Evolutionary conservation across 1,140 invertebrate genomes (phyloP), one percentile per base, ranked within the genome.

Genomic region (Lordiphosa stackelbergi): DNA sequence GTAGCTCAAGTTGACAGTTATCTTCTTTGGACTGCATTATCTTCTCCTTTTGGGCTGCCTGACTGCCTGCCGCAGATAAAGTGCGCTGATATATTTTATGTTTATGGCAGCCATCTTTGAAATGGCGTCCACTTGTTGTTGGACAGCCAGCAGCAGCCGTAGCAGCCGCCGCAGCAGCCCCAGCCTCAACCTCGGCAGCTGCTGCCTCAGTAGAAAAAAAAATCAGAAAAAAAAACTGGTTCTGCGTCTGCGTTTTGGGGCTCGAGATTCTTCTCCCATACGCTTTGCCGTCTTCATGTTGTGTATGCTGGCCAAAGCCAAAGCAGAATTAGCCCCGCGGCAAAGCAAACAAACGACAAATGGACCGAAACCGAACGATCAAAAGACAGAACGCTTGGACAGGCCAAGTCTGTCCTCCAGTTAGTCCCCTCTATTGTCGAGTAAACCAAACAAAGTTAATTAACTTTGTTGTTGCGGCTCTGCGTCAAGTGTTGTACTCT

Each of bases 281-380:
- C 47, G 42, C 53, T 13, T 16, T 48, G 35, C 16, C 45, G 34
- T 11, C 41, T 42, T 40, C 41, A 35, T 63, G 24, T 45, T 54
- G 10, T 54, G 35, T 34, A 41, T 41, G 51, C 24, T 31, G 38
- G 24, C 42, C 28, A 31, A 31, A 31, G 28, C 40, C n/a, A 58
- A 71, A 62, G 66, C 53, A 63, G 73, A 83, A 83, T 81, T 81
- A 81, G 77, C 69, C 77, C 69, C 61, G 77, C 78, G 77, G 77
- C 78, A 70, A 83, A 77, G 77, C 77, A 83, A 83, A 83, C 77
- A 83, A 83, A 83, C 77, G 77, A 83, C 77, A 83, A 83, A 83
- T 83, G 77, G 77, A 84, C 78, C 77, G 73, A 81, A 77, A 84
- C 78, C 65, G 69, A 81, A 69, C 77, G 77, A 81, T 81, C 75